phyloP scores from a whole-genome alignment of 1,140 invertebrate species.

The Anastrepha obliqua region DNA sequence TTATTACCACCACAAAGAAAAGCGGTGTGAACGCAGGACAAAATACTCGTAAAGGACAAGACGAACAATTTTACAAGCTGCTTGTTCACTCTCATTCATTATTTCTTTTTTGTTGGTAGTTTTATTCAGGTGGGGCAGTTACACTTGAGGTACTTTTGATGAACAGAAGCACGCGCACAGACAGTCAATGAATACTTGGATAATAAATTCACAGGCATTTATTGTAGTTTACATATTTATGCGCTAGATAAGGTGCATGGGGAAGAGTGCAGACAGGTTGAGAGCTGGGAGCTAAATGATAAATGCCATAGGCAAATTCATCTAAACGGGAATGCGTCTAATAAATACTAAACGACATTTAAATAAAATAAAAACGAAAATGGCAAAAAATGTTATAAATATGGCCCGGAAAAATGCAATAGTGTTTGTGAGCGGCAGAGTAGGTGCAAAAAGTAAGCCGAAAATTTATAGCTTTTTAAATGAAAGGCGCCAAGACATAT shows the following conservation, averaged over 20 bases:
- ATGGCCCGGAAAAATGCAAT: too few species aligned
- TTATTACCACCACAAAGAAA: background rate
- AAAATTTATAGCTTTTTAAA: background rate
- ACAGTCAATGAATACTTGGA: constrained; percentile 11
- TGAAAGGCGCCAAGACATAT: background rate
- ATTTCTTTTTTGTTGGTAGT: background rate
- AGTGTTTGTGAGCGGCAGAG: background rate
- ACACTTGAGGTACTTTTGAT: background rate
- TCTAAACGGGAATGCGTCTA: too few species aligned
- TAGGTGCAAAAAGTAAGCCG: background rate
- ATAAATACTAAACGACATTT: too few species aligned
- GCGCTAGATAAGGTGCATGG: background rate
- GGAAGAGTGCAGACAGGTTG: background rate
- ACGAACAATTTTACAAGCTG: background rate
- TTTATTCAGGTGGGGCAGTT: background rate
- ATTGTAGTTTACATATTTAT: constrained; percentile 1
- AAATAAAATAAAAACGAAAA: too few species aligned
- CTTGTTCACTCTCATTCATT: background rate
- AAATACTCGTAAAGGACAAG: too few species aligned
- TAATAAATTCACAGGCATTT: background rate
- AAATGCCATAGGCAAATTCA: background rate
- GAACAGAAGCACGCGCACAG: background rate
- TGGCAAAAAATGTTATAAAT: too few species aligned
- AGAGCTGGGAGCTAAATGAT: background rate
- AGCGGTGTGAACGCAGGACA: too few species aligned